Evolutionary conservation across 2,888 invertebrate species (phyloP), one percentile per base, ranked within the genome.

Genomic region (Conchocele bisecta): DNA sequence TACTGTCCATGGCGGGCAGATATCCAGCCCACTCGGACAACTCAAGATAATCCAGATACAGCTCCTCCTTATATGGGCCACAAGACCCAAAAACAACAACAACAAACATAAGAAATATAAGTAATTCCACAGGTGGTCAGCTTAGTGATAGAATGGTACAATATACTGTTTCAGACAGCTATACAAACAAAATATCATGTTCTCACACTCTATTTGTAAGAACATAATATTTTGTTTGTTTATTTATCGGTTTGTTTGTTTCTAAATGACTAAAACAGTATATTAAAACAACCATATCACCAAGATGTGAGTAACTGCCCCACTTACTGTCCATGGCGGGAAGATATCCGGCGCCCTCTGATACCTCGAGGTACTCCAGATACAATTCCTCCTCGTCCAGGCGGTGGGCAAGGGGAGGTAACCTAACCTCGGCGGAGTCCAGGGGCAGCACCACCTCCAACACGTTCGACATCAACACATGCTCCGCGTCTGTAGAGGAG

Each of bases 31-130:
- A 89, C 65, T 89, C 88, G 39, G 83, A 79, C 41, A 91, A 80
- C 59, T 89, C 89, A 3, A 91, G 64, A 67, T 87, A 90, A 70
- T 91, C 91, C 61, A 78, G 66, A 79, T 90, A 91, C 29, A 89
- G 75, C 65, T 90, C 90, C 44, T 84, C 82, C 20, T 87, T 86
- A 28, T 85, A 84, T 20, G 77, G 51, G 5, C 88, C 78, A 6
- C 84, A n/a, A n/a, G n/a, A n/a, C n/a, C n/a, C n/a, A n/a, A n/a
- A n/a, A n/a, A n/a, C n/a, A n/a, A n/a, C n/a, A n/a, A n/a, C n/a
- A n/a, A n/a, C n/a, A n/a, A n/a, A n/a, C n/a, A n/a, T n/a, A n/a
- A n/a, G n/a, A n/a, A n/a, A n/a, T n/a, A n/a, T n/a, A n/a, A n/a
- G n/a, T n/a, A n/a, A n/a, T n/a, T n/a, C n/a, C n/a, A n/a, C n/a